phyloP scores from a whole-genome alignment of 2,113 vertebrate genomes.

The Pachypanchax playfairii region DNA sequence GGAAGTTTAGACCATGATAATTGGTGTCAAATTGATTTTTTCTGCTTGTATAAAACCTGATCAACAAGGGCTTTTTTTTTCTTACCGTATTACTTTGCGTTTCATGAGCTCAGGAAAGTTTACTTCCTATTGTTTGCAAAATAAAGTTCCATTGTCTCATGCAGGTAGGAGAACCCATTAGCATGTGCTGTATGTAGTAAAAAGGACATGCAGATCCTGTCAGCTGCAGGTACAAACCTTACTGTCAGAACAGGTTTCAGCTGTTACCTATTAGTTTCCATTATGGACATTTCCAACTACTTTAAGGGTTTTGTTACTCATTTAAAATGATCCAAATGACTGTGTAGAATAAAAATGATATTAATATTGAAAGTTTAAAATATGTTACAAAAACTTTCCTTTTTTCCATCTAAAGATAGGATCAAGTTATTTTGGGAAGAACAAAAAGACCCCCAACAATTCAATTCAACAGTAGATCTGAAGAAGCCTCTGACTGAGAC shows the following conservation, averaged over 20 bases:
- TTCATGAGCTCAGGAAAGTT: neutral
- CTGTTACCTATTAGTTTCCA: conserved; percentile 23
- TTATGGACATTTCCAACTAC: conserved; percentile 8
- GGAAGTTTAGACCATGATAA: conserved; percentile 59
- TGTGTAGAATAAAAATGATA: neutral
- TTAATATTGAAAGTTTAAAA: too few species aligned
- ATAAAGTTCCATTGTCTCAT: conserved; percentile 6
- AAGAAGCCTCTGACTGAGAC: too few species aligned
- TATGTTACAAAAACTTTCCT: neutral
- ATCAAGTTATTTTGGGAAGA: too few species aligned
- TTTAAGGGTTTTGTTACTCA: neutral
- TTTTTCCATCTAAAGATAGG: too few species aligned
- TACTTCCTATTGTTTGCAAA: conserved; percentile 10
- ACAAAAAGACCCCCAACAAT: too few species aligned
- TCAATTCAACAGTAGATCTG: too few species aligned
- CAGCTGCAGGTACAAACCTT: conserved; percentile 18
- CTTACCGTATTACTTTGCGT: conserved; percentile 1
- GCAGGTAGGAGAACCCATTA: conserved; percentile 22
- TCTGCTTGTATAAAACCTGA: conserved; percentile 33
- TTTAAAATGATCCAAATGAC: conserved; percentile 8
- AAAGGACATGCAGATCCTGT: conserved; percentile 29
- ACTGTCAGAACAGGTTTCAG: conserved; percentile 21
- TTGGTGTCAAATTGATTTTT: conserved; percentile 51
- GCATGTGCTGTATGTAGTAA: neutral
- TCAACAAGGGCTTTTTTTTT: conserved; percentile 34